Conservation (phyloP, 2,888 invertebrate genomes). For the Diarsia rubi region DNA sequence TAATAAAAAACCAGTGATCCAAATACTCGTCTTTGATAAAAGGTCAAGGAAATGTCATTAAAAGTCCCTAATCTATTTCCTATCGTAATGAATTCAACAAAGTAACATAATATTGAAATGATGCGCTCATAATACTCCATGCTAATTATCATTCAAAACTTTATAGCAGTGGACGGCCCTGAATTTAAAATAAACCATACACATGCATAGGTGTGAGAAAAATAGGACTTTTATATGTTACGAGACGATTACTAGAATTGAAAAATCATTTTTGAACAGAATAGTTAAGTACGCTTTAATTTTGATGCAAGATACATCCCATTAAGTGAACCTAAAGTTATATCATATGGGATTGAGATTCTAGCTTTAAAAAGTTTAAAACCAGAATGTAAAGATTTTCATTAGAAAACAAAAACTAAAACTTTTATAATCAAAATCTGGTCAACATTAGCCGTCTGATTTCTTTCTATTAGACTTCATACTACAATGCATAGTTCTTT, state of each 20-base stretch:
- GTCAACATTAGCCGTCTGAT: not conserved
- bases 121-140: constrained; percentile 69
- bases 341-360: not conserved
- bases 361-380: not conserved
- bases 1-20: not conserved
- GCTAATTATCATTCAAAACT: constrained; percentile 74
- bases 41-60: constrained; percentile 56
- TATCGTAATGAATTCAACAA: constrained; percentile 51
- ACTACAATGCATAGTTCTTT: not conserved
- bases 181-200: constrained; percentile 70
- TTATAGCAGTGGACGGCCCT: constrained; percentile 77
- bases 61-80: constrained; percentile 67
- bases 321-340: not conserved
- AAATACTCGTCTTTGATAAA: constrained; percentile 40
- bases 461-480: not conserved
- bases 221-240: constrained; percentile 27
- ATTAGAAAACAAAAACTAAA: not conserved
- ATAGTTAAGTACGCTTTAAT: not conserved
- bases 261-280: not conserved
- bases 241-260: not conserved
- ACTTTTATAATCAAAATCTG: not conserved
- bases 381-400: not conserved
- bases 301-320: not conserved
- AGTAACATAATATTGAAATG: constrained; percentile 58
- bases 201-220: constrained; percentile 39